phyloP scores from a whole-genome alignment of 2,113 vertebrate genomes.

The Brevimyrus niger region DNA sequence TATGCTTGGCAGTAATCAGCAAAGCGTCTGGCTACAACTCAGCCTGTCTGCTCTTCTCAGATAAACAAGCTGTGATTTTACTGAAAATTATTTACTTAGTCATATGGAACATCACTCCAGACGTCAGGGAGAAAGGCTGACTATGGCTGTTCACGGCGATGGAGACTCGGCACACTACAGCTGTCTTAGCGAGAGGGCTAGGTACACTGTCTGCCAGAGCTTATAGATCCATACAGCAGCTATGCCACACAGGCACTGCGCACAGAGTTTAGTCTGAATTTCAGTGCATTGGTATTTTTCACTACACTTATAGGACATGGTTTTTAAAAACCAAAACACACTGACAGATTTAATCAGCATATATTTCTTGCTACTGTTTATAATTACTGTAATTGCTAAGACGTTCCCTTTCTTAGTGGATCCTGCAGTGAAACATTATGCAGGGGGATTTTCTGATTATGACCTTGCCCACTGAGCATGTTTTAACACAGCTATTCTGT shows the following conservation, averaged over 20 bases:
- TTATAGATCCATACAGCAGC: background rate
- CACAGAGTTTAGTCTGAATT: background rate
- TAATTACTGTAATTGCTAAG: background rate
- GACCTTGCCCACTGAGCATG: background rate
- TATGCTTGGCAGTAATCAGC: constrained; percentile 13
- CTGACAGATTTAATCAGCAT: background rate
- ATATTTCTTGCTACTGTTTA: background rate
- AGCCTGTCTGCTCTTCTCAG: constrained; percentile 7
- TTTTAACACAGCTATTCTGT: background rate
- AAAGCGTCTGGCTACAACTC: background rate
- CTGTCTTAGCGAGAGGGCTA: background rate
- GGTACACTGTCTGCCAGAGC: background rate
- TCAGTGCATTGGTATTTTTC: background rate
- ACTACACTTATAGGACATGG: background rate
- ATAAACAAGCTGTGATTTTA: constrained; percentile 9
- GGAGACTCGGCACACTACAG: background rate
- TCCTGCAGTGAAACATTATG: background rate
- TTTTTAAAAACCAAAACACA: background rate
- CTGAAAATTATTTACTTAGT: constrained; percentile 7
- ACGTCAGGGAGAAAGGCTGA: background rate
- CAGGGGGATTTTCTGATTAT: background rate
- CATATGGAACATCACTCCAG: background rate
- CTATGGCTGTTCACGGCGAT: background rate
- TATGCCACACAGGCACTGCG: too few relatives aligned
- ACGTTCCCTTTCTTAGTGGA: background rate